Conservation (phyloP, 2,113 vertebrate species). For the Neomonachus schauinslandi region DNA sequence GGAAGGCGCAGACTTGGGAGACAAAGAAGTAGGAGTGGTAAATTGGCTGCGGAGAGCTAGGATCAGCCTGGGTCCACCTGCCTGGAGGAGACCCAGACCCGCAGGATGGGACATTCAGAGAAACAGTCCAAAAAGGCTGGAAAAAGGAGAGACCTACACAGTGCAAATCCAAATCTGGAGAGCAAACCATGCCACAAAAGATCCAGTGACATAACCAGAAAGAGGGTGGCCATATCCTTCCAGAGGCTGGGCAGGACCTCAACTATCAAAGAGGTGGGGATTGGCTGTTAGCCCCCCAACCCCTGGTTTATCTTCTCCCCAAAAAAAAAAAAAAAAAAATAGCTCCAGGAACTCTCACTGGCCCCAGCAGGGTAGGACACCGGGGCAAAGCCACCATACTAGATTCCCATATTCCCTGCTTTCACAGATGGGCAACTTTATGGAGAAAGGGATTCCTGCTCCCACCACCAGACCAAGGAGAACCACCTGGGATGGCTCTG, state of each 20-base stretch:
- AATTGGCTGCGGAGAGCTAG: neutral
- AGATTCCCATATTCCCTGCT: neutral
- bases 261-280: neutral
- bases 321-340: neutral
- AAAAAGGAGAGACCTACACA: neutral
- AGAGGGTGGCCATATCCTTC: neutral
- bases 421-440: accelerated
- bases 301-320: neutral
- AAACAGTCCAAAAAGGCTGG: neutral
- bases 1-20: constrained; percentile 55
- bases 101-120: accelerated
- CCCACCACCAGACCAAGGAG: neutral
- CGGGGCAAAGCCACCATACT: neutral
- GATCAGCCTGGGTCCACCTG: neutral
- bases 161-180: neutral
- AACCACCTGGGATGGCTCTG: neutral
- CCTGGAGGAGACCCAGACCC: neutral
- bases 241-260: neutral
- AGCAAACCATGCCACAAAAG: neutral
- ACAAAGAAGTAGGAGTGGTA: constrained; percentile 49
- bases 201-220: neutral
- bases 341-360: neutral
- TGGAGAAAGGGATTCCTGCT: neutral
- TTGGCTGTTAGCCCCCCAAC: neutral
- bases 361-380: neutral